Base-by-base conservation (phyloP, 2,113 vertebrate species). In the Dicrurus megarhynchus region DNA sequence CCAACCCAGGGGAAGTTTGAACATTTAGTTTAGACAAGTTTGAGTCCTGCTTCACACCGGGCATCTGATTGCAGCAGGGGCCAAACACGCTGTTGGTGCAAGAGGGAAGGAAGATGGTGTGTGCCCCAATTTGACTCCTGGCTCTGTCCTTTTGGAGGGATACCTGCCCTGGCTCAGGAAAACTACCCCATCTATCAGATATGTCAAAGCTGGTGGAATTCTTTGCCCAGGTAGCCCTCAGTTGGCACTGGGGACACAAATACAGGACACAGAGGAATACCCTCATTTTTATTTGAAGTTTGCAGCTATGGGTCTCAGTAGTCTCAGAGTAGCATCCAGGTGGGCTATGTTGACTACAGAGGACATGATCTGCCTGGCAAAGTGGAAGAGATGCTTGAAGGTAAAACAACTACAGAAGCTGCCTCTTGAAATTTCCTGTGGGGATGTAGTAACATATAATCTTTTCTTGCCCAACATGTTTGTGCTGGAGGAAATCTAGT, bases 391-490 rank as follows among this genome's bases (percentile, higher is more conserved):
- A 57, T 33, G 3, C 10, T 71, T 11, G 7, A 69, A 92, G 61
- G 60, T 89, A 91, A 41, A 90, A 74, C 7, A 71, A 2, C 79
- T 84, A 71, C n/a, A 49, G 49, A 89, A 90, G 50, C 59, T 93
- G 63, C n/a, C 17, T 74, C 65, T 84, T 59, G 33, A 77, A 76
- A 80, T 93, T 83, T 87, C 41, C 82, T 74, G 60, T 56, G 41
- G 49, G 39, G 55, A 65, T 90, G 61, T 76, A 93, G 86, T 82
- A 95, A 95, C 49, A 73, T 13, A 9, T 24, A 82, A 71, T 81
- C 49, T 57, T 61, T 55, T 88, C 91, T 96, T 97, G 68, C 93
- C 69, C 83, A 94, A 92, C 73, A 57, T 93, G 79, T 95, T 94
- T 95, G 79, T 84, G 88, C 88, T 90, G 84, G 64, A 94, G 92